Evolutionary conservation across 2,797 vertebrate genomes (phyloP).

Genomic region (Enteromius afrohamiltoni): DNA sequence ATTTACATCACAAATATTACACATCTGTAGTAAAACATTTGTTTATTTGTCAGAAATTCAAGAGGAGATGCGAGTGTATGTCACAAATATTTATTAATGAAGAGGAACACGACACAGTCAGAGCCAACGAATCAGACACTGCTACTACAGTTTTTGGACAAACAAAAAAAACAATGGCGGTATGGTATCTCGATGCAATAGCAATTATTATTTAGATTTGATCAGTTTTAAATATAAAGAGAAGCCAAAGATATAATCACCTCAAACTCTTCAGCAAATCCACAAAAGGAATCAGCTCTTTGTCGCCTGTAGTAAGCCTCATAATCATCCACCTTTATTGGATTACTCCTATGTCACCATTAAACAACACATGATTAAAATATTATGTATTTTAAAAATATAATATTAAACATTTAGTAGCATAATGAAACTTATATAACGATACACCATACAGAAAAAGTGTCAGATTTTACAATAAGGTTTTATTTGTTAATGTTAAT

Average conservation of each 20-base stretch:
- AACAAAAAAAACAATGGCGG: background rate
- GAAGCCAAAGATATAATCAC: constrained; percentile 67
- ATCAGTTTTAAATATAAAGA: background rate
- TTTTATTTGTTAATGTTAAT: background rate
- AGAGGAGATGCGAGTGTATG: background rate
- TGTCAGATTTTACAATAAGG: background rate
- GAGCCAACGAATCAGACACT: background rate
- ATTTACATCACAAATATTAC: background rate
- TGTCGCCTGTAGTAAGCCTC: constrained; percentile 90
- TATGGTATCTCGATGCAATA: background rate
- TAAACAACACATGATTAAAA: background rate
- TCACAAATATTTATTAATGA: background rate
- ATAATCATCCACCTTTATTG: constrained; percentile 86
- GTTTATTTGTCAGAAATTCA: background rate
- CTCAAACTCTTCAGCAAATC: constrained; percentile 94
- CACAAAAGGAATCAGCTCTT: constrained; percentile 91
- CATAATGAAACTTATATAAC: background rate
- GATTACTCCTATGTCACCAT: constrained; percentile 75
- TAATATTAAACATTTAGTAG: background rate
- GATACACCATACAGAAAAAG: background rate
- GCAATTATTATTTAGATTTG: background rate
- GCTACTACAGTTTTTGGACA: background rate
- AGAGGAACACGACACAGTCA: background rate
- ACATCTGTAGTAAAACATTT: background rate
- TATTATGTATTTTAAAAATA: background rate